These are phyloP conservation scores for Calameuta pallipes DNA, from an alignment of 2,888 invertebrate species.

Conservation along the genomic window DNA sequence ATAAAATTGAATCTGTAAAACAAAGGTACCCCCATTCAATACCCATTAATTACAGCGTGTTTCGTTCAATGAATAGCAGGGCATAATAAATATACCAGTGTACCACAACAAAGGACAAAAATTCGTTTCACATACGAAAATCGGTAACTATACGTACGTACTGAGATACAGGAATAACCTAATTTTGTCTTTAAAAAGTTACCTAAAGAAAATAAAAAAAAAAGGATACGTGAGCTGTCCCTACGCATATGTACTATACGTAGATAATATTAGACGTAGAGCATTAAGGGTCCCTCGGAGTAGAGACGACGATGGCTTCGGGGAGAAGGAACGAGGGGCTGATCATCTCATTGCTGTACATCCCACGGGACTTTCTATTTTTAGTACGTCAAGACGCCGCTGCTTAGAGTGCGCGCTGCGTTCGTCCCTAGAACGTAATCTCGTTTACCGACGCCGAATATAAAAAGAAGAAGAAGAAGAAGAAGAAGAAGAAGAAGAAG, in stretches of 20 bases:
- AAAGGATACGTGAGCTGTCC: not conserved
- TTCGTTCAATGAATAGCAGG: too few relatives aligned
- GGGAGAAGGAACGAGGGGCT: not conserved
- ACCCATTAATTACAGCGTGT: not conserved
- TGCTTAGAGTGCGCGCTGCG: not conserved
- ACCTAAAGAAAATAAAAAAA: not conserved
- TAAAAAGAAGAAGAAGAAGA: not conserved
- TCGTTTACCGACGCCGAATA: not conserved
- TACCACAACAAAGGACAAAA: too few relatives aligned
- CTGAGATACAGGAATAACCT: not conserved
- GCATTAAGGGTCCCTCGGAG: not conserved
- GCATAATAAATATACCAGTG: too few relatives aligned
- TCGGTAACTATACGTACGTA: not conserved
- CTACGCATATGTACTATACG: not conserved
- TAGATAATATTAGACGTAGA: not conserved
- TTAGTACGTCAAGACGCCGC: not conserved
- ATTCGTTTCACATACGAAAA: not conserved
- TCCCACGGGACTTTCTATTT: not conserved
- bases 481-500: too few relatives aligned
- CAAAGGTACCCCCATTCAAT: not conserved
- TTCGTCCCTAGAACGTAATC: not conserved
- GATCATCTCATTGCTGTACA: not conserved
- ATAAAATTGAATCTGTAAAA: not conserved
- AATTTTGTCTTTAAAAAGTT: not conserved
- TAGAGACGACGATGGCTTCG: not conserved